A percentile compares a stretch with the other conserved stretches of the same genome.
phyloP scores from a whole-genome alignment of 2,888 invertebrate species.

The Aromia moschata region DNA sequence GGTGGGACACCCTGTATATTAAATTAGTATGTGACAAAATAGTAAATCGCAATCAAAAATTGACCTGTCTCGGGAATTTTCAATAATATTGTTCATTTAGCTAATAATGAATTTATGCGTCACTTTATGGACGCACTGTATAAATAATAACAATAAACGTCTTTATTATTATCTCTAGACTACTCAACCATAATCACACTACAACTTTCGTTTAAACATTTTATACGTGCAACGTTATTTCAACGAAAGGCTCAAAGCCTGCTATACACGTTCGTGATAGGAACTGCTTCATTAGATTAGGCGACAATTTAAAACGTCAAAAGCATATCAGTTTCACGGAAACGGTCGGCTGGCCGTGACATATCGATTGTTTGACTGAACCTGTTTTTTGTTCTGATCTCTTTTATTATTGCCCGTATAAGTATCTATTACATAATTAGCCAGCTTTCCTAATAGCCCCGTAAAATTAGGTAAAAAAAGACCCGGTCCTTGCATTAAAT shows the following conservation, averaged over 20 bases:
- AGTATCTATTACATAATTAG: background rate
- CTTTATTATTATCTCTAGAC: background rate
- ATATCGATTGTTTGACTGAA: background rate
- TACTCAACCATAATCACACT: too few relatives aligned
- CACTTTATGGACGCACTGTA: background rate
- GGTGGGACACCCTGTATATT: too few relatives aligned
- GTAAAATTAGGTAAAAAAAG: too few relatives aligned
- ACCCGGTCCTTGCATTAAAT: too few relatives aligned
- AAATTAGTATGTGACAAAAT: too few relatives aligned
- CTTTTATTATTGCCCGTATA: background rate
- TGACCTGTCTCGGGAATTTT: too few relatives aligned
- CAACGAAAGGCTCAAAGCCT: background rate
- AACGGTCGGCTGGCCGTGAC: slow-evolving; percentile 9
- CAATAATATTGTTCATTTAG: too few relatives aligned
- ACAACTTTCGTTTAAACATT: too few relatives aligned
- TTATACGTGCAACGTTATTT: too few relatives aligned
- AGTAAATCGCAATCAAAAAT: too few relatives aligned
- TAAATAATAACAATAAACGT: background rate
- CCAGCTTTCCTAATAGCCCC: slow-evolving; percentile 6
- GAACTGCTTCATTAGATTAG: slow-evolving; percentile 11
- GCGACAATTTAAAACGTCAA: slow-evolving; percentile 19
- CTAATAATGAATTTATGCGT: too few relatives aligned
- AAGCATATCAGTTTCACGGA: background rate
- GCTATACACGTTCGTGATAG: slow-evolving; percentile 2
- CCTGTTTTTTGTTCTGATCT: slow-evolving; percentile 9